Evolutionary conservation across 2,113 vertebrate species (phyloP), one percentile per base, ranked within the genome.

Genomic region (Illadopsis cleaveri): DNA sequence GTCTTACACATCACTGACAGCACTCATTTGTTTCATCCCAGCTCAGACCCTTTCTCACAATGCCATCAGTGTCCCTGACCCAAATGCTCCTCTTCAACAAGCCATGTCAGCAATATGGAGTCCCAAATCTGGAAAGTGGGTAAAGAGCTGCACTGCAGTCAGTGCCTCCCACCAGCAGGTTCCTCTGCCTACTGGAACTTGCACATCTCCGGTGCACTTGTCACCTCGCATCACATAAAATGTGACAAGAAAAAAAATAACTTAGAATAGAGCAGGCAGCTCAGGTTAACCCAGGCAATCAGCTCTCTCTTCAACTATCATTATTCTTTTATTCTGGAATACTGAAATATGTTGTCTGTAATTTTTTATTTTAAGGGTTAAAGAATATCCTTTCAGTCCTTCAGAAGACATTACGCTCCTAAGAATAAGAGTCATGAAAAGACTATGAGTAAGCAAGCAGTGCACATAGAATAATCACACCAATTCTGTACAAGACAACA

Each of bases 281-380:
- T 23, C 57, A 57, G 48, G 61, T 87, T 91, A 89, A 87, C 27
- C 11, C 14, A 70, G 45, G 25, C 65, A 72, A 91, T 65, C 50
- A 77, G 7, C 25, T 94, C 28, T 64, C 65, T 84, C 48, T 75
- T 44, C 53, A 85, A 76, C 27, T 22, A 76, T 35, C 37, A 50
- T n/a, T 56, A 86, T 33, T 85, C 16, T 84, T 65, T 84, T 47
- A 53, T 24, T 50, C 66, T 80, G 42, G 78, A 91, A 75, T 51
- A 92, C 3, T 2, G 33, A 94, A 90, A 56, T n/a, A 72, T 0
- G 2, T 47, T 85, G 50, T 42, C 71, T 79, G 33, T 40, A 38
- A 93, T 65, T 90, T 91, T 90, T 90, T 93, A 82, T 85, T 96
- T 89, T 70, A 93, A 75, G 70, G 58, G 70, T 91, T 87, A 93